These are phyloP conservation scores for Indri indri DNA, from an alignment of 2,113 vertebrate genomes.

Conservation along the genomic window DNA sequence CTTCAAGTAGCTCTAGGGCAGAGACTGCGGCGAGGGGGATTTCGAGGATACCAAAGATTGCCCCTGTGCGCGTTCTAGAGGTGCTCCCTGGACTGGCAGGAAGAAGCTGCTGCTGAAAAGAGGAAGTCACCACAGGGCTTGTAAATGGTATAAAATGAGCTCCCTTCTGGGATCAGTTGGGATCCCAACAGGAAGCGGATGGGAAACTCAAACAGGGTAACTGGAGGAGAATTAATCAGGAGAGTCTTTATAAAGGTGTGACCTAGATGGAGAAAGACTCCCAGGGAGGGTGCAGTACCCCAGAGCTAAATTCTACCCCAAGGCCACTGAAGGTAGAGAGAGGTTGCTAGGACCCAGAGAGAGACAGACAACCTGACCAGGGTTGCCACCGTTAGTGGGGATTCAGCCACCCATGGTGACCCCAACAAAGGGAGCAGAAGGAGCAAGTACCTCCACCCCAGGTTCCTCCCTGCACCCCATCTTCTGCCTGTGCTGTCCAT, in stretches of 20 bases:
- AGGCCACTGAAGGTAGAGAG: not conserved
- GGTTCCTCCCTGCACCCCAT: not conserved
- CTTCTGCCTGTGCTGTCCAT: not conserved
- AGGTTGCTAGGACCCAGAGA: not conserved
- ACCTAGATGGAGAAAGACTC: not conserved
- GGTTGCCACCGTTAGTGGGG: not conserved
- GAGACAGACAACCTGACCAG: not conserved
- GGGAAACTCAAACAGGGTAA: not conserved
- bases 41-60: not conserved
- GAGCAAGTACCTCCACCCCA: too few relatives aligned
- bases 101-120: not conserved
- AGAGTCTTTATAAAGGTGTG: not conserved
- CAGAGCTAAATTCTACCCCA: not conserved
- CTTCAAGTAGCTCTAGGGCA: constrained; percentile 30
- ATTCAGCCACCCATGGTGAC: not conserved
- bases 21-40: not conserved
- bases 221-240: not conserved
- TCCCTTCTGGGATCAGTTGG: not conserved
- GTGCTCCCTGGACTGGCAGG: not conserved
- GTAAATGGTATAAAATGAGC: not conserved
- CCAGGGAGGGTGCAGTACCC: too few relatives aligned
- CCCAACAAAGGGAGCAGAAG: not conserved
- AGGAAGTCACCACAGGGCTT: not conserved
- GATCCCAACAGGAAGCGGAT: not conserved
- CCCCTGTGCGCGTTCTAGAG: not conserved